phyloP scores from a whole-genome alignment of 2,888 invertebrate species.

The Hesperia comma region DNA sequence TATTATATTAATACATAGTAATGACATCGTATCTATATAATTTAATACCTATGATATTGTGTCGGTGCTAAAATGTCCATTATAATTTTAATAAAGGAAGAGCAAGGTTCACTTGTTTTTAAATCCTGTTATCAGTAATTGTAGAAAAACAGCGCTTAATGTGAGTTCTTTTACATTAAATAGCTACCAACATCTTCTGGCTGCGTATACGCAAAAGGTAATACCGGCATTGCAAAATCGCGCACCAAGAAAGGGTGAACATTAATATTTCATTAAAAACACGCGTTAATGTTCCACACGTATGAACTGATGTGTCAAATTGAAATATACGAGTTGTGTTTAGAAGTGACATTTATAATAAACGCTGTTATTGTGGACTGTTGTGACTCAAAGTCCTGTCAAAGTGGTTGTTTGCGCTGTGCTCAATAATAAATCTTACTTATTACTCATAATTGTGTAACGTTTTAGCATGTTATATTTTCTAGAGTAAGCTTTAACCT shows the following conservation, averaged over 20 bases:
- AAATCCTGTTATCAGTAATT: not conserved
- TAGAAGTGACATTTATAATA: constrained; percentile 61
- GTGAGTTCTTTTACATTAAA: constrained; percentile 15
- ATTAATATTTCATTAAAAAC: constrained; percentile 67
- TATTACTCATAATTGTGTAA: constrained; percentile 32
- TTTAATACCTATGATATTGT: too few species aligned
- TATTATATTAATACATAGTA: too few species aligned
- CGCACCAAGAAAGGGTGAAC: constrained; percentile 52
- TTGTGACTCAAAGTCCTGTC: constrained; percentile 30
- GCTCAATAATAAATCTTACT: constrained; percentile 32
- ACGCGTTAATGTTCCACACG: constrained; percentile 51
- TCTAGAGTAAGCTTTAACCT: constrained; percentile 1
- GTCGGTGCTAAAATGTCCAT: too few species aligned
- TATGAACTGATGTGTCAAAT: constrained; percentile 65
- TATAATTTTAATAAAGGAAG: too few species aligned
- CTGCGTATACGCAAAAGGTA: constrained; percentile 49
- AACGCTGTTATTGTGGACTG: constrained; percentile 39
- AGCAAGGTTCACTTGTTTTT: not conserved
- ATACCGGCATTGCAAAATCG: constrained; percentile 45
- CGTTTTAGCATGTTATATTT: constrained; percentile 20
- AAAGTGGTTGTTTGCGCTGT: constrained; percentile 21
- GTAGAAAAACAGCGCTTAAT: not conserved
- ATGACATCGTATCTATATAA: too few species aligned
- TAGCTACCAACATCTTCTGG: constrained; percentile 7
- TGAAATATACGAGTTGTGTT: constrained; percentile 62